Evolutionary conservation across 2,888 invertebrate genomes (phyloP).

Genomic region (Eupithecia pulchellata): DNA sequence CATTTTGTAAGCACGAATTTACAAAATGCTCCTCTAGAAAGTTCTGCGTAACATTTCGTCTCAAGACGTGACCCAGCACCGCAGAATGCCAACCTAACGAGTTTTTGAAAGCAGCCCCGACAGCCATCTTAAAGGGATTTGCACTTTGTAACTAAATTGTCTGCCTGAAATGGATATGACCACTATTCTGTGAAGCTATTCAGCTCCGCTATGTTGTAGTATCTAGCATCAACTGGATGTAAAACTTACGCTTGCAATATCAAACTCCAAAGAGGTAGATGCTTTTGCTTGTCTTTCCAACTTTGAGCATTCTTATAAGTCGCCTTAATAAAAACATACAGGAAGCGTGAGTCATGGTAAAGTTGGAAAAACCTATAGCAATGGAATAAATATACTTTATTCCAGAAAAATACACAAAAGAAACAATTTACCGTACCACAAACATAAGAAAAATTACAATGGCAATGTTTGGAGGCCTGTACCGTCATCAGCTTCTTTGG

Average conservation of each 20-base stretch:
- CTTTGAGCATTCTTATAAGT: neutral
- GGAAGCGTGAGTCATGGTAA: neutral
- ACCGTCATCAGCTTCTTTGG: neutral
- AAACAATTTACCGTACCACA: neutral
- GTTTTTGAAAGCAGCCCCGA: slow-evolving; percentile 79
- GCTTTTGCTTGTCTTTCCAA: neutral
- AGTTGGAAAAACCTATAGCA: neutral
- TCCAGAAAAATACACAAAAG: no score
- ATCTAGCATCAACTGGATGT: neutral
- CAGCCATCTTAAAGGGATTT: slow-evolving; percentile 82
- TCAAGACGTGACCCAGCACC: slow-evolving; percentile 79
- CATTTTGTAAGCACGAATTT: slow-evolving; percentile 44
- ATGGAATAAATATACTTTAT: neutral
- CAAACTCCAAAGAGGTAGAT: neutral
- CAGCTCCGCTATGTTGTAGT: neutral
- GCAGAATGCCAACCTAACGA: slow-evolving; percentile 81
- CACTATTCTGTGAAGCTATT: slow-evolving; percentile 31
- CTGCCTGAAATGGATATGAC: slow-evolving; percentile 60
- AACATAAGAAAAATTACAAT: neutral
- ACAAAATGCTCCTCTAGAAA: slow-evolving; percentile 52
- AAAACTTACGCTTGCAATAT: neutral
- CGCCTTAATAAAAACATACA: neutral
- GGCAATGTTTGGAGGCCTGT: neutral
- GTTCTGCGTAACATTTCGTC: slow-evolving; percentile 71
- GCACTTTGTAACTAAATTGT: slow-evolving; percentile 79